Evolutionary conservation across 2,888 invertebrate genomes (phyloP).

Genomic region (Biston stratarius): DNA sequence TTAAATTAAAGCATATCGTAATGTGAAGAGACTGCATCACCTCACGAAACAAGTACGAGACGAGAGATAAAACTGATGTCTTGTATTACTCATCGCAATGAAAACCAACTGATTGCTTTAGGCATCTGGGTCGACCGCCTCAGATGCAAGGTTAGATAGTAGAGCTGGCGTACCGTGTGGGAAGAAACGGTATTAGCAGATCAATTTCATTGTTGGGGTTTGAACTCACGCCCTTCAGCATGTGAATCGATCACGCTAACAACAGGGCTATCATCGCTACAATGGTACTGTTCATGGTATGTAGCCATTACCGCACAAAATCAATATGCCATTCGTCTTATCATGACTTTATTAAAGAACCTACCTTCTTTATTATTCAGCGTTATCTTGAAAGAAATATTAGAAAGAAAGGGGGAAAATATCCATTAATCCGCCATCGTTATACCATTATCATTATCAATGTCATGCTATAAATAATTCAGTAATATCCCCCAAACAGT

Average conservation of each 20-base stretch:
- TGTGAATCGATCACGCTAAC: too few species aligned
- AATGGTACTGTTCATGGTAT: too few species aligned
- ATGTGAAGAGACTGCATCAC: background rate
- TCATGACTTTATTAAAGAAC: background rate
- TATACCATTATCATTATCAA: slow-evolving; percentile 9
- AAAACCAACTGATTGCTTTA: slow-evolving; percentile 12
- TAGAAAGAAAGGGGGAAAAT: background rate
- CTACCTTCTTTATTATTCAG: background rate
- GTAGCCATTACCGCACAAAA: background rate
- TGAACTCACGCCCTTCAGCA: too few species aligned
- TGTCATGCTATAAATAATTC: slow-evolving; percentile 9
- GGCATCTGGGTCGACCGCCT: slow-evolving; percentile 8
- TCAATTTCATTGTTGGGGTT: too few species aligned
- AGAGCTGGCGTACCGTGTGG: too few species aligned
- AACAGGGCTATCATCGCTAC: too few species aligned
- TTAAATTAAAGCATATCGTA: too few species aligned
- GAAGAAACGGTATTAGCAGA: too few species aligned
- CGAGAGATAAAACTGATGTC: slow-evolving; percentile 17
- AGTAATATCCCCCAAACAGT: slow-evolving; percentile 35
- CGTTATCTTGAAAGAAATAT: slow-evolving; percentile 4
- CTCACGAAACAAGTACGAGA: slow-evolving; percentile 11
- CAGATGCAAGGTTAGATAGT: too few species aligned
- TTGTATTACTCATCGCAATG: slow-evolving; percentile 15
- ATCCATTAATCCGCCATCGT: slow-evolving; percentile 12
- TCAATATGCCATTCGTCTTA: too few species aligned